Evolutionary conservation across 2,888 invertebrate species (phyloP).

Genomic region (Onchidella celtica): DNA sequence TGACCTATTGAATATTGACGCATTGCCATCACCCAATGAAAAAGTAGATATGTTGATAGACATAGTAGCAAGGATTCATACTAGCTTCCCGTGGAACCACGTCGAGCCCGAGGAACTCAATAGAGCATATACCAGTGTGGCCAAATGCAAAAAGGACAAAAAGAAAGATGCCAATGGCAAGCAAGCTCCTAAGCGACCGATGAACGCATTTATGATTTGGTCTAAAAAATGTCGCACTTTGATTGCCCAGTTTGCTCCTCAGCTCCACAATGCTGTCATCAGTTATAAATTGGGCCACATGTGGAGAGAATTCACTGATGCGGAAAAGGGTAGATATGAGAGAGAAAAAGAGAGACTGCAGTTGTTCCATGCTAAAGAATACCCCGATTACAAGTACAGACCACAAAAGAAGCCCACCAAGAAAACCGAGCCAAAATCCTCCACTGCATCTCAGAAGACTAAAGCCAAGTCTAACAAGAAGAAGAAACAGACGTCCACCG

Average conservation of each 20-base stretch:
- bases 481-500: slow-evolving; percentile 24
- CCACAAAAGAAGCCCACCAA: slow-evolving; percentile 45
- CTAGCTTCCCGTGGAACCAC: slow-evolving; percentile 39
- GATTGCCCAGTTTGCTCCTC: slow-evolving; percentile 42
- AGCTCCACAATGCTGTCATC: slow-evolving; percentile 46
- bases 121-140: slow-evolving; percentile 36
- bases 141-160: slow-evolving; percentile 47
- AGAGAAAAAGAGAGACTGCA: slow-evolving; percentile 31
- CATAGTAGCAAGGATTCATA: slow-evolving; percentile 25
- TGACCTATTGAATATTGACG: slow-evolving; percentile 24
- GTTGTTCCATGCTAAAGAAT: slow-evolving; percentile 35
- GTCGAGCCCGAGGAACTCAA: slow-evolving; percentile 43
- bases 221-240: slow-evolving; percentile 41
- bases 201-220: slow-evolving; percentile 52
- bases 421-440: slow-evolving; percentile 19
- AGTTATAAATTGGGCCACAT: slow-evolving; percentile 33
- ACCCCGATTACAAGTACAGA: slow-evolving; percentile 45
- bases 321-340: slow-evolving; percentile 40
- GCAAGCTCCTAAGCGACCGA: slow-evolving; percentile 38
- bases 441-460: background rate
- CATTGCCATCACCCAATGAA: slow-evolving; percentile 25
- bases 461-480: slow-evolving; percentile 13
- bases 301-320: slow-evolving; percentile 36
- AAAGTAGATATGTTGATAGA: slow-evolving; percentile 46
- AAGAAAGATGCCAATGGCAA: slow-evolving; percentile 46